A percentile compares a stretch with the other conserved stretches of the same genome.
These are phyloP conservation scores for Rotaria sp. DNA, from an alignment of 2,888 invertebrate genomes.

Conservation along the genomic window DNA sequence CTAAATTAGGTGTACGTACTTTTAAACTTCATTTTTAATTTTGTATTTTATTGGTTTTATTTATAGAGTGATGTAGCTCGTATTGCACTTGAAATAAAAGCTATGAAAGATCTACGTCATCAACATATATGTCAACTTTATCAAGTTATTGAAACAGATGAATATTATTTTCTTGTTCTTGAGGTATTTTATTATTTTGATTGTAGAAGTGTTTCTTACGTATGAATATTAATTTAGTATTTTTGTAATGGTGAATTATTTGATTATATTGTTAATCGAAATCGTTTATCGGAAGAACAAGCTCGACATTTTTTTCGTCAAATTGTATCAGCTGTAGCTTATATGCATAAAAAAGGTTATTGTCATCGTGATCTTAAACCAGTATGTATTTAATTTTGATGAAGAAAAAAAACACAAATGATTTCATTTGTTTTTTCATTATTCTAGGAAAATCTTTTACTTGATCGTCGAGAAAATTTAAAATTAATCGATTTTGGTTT, in stretches of 20 bases:
- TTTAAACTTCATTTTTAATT: background rate
- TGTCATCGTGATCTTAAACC: constrained; percentile 75
- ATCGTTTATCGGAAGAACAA: constrained; percentile 66
- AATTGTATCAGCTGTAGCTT: constrained; percentile 71
- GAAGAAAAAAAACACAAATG: background rate
- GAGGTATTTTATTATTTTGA: constrained; percentile 57
- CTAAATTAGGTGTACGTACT: constrained; percentile 33
- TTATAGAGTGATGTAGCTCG: constrained; percentile 49
- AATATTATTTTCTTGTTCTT: constrained; percentile 69
- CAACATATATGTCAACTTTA: constrained; percentile 71
- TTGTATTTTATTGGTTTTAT: background rate
- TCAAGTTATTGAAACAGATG: constrained; percentile 70
- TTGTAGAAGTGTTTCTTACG: too few species aligned
- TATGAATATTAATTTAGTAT: constrained; percentile 57
- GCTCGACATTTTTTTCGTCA: constrained; percentile 71
- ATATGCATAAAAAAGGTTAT: constrained; percentile 68
- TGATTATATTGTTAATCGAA: constrained; percentile 73
- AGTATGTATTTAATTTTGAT: constrained; percentile 46
- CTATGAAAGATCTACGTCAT: constrained; percentile 66
- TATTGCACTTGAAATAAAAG: constrained; percentile 68
- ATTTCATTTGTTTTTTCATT: constrained; percentile 56
- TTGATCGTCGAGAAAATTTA: constrained; percentile 68
- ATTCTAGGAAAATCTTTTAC: constrained; percentile 63
- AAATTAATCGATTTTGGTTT: constrained; percentile 76
- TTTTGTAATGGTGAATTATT: constrained; percentile 76